Conservation (phyloP, 1,140 invertebrate genomes). For the Augochlora pura region DNA sequence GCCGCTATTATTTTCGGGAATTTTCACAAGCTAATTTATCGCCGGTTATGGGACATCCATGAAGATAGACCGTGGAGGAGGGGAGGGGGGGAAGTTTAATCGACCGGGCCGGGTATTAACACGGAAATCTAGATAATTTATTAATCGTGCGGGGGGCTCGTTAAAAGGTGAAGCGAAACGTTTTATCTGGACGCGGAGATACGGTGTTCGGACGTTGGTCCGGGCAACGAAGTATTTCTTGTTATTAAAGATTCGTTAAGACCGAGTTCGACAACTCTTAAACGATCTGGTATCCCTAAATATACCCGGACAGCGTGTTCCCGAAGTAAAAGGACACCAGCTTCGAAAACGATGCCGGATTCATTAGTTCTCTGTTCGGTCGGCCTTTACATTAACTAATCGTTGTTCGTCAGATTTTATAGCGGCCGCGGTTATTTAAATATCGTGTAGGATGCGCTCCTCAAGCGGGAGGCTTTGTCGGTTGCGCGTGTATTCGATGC, state of each 20-base stretch:
- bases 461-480: no score
- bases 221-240: not conserved
- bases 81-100: no score
- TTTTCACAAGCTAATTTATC: not conserved
- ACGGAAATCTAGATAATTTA: slow-evolving; percentile 3
- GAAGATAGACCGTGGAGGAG: not conserved
- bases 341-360: not conserved
- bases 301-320: not conserved
- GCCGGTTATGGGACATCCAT: not conserved
- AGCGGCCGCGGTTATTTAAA: no score
- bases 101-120: not conserved
- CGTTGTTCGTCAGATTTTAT: no score
- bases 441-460: no score
- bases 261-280: not conserved
- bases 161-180: slow-evolving; percentile 6
- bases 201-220: not conserved
- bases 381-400: no score
- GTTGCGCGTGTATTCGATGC: no score
- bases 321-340: not conserved
- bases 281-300: not conserved
- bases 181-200: not conserved
- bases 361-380: not conserved
- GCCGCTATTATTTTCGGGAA: not conserved
- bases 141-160: not conserved
- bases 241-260: not conserved